phyloP scores from a whole-genome alignment of 2,888 invertebrate genomes.

The Prosapia bicincta region DNA sequence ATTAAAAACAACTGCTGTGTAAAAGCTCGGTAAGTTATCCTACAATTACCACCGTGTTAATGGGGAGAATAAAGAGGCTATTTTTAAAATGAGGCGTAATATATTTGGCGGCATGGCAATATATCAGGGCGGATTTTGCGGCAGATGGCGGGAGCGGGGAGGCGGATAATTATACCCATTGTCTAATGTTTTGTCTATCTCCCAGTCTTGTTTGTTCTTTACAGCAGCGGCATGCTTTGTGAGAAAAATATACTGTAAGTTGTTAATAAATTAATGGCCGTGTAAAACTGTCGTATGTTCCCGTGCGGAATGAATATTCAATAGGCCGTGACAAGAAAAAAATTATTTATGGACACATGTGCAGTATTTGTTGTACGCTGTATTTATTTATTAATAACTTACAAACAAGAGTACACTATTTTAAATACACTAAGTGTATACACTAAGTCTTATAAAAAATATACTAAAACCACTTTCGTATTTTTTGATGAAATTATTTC shows the following conservation, averaged over 20 bases:
- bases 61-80: not conserved
- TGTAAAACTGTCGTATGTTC: not conserved
- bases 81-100: not conserved
- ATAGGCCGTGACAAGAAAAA: not conserved
- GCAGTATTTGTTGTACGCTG: too few species aligned
- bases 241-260: not conserved
- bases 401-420: too few species aligned
- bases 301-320: not conserved
- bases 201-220: slow-evolving; percentile 29
- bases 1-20: too few species aligned
- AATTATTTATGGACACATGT: too few species aligned
- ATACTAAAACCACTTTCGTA: too few species aligned
- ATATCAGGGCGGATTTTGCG: not conserved
- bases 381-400: too few species aligned
- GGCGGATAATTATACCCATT: not conserved
- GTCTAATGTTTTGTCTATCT: slow-evolving; percentile 3
- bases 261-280: not conserved
- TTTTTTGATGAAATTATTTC: too few species aligned
- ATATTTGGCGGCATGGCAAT: not conserved
- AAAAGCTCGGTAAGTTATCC: too few species aligned
- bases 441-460: too few species aligned
- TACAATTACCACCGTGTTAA: too few species aligned
- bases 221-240: not conserved
- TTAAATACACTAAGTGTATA: too few species aligned
- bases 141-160: too few species aligned